Conservation (phyloP, 92 coral and sea anemone species). For the Porites evermanni region DNA sequence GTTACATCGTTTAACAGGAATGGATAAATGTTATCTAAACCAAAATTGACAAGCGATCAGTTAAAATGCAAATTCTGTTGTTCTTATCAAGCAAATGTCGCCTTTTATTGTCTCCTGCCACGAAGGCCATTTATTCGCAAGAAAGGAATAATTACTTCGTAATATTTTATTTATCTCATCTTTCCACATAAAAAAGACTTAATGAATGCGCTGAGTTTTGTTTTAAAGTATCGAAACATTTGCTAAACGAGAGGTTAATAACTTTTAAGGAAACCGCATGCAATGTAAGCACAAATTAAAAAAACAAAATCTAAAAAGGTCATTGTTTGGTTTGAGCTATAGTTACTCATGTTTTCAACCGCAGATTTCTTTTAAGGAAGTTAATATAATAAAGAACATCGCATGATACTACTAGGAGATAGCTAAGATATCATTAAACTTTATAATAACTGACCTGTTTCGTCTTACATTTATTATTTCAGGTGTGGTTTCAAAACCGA, state of each 20-base stretch:
- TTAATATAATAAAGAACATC: constrained; percentile 21
- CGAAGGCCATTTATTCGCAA: constrained; percentile 13
- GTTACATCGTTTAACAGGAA: not conserved
- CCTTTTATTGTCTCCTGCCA: constrained; percentile 6
- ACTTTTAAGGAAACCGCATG: not conserved
- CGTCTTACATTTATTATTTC: not conserved
- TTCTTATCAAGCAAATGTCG: constrained; percentile 17
- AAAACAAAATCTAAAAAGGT: not conserved
- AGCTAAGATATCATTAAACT: not conserved
- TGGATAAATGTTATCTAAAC: constrained; percentile 38
- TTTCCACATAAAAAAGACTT: constrained; percentile 9
- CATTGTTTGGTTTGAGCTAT: not conserved
- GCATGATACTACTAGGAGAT: constrained; percentile 12
- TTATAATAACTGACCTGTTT: constrained; percentile 1
- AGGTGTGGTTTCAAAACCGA: constrained; percentile 99
- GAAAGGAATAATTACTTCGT: constrained; percentile 27
- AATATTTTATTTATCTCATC: constrained; percentile 17
- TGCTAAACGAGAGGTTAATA: constrained; percentile 9
- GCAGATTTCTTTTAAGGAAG: not conserved
- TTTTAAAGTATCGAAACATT: constrained; percentile 4
- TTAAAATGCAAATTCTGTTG: constrained; percentile 43
- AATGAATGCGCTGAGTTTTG: not conserved
- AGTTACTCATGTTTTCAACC: not conserved
- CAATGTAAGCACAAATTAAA: not conserved
- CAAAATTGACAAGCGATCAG: constrained; percentile 8